Evolutionary conservation across 2,797 vertebrate genomes (phyloP).

Genomic region (Gymnoscopelus microlampas): DNA sequence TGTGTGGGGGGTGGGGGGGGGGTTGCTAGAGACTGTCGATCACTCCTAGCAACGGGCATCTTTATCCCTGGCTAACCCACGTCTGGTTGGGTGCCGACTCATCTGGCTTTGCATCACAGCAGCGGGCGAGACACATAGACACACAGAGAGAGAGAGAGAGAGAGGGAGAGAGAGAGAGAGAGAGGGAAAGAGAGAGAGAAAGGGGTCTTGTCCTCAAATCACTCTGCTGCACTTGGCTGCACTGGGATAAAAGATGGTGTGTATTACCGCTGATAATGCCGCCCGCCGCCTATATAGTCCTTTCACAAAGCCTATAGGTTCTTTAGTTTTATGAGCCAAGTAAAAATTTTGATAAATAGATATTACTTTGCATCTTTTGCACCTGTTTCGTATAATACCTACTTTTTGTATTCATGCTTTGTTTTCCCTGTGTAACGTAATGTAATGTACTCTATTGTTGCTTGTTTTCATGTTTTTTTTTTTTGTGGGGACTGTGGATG

Average conservation of each 20-base stretch:
- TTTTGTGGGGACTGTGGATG: too few species aligned
- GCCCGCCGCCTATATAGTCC: background rate
- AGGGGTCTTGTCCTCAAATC: constrained; percentile 60
- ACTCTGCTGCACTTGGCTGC: constrained; percentile 36
- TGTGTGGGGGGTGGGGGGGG: background rate
- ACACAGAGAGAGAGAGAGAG: constrained; percentile 35
- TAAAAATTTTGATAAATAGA: too few species aligned
- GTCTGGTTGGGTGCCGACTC: constrained; percentile 49
- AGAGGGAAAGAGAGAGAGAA: constrained; percentile 48
- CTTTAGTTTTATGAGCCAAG: too few species aligned
- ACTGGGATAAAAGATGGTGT: constrained; percentile 23
- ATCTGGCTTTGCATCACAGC: constrained; percentile 57
- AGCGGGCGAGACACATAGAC: constrained; percentile 13
- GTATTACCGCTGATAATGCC: constrained; percentile 7
- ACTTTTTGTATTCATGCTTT: background rate
- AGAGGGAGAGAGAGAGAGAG: constrained; percentile 33
- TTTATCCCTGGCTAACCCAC: constrained; percentile 68
- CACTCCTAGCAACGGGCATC: constrained; percentile 73
- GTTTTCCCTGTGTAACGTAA: background rate
- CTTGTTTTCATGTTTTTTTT: too few species aligned
- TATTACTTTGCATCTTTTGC: too few species aligned
- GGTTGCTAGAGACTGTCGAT: constrained; percentile 61
- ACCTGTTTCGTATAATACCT: too few species aligned
- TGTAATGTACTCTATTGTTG: too few species aligned
- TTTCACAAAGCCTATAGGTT: too few species aligned